Base-by-base conservation (phyloP, 2,797 vertebrate species). In the Nyctibius grandis region DNA sequence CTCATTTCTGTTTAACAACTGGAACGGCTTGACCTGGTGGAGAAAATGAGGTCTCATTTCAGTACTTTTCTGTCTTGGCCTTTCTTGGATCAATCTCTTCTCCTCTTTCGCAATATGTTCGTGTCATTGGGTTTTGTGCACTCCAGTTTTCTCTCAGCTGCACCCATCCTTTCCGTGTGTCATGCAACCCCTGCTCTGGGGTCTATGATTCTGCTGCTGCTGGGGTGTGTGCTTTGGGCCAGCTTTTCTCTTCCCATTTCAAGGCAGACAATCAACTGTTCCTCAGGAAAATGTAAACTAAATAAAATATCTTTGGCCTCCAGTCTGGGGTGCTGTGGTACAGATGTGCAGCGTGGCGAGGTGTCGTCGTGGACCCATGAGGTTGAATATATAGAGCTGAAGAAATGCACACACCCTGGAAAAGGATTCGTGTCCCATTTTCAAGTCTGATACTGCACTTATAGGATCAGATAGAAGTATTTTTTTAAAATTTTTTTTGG, bases 91-190 rank as follows among this genome's bases (percentile, higher is more conserved):
- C 14, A 23, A 3, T 20, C 19, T 21, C 20, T 72, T 45, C 26
- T 45, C 26, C 23, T 42, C 38, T 60, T 76, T 61, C 3, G 5
- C 6, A 16, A 3, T 47, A 51, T 61, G 25, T 44, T 70, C 8
- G 3, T 18, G 17, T 8, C 2, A 0, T 5, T 73, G 50, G 25
- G 22, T 11, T 74, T 64, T 25, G 16, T 12, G 28, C 7, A 3
- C 22, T 51, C 29, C 22, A 16, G 9, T 61, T 60, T 86, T 76
- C 69, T n/a, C 36, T 23, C 61, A 26, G 12, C 42, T 64, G 23
- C 3, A 0, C 15, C 31, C 38, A 12, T 45, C n/a, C 70, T 78
- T 64, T 45, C 42, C 7, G 0, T 22, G 36, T 51, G 45, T 28
- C 10, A 3, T 0, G 5, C 16, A 53, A 45, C 12, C 15, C 22